These are phyloP conservation scores for Eudyptes chrysolophus DNA, from an alignment of 2,113 vertebrate genomes.

Conservation along the genomic window DNA sequence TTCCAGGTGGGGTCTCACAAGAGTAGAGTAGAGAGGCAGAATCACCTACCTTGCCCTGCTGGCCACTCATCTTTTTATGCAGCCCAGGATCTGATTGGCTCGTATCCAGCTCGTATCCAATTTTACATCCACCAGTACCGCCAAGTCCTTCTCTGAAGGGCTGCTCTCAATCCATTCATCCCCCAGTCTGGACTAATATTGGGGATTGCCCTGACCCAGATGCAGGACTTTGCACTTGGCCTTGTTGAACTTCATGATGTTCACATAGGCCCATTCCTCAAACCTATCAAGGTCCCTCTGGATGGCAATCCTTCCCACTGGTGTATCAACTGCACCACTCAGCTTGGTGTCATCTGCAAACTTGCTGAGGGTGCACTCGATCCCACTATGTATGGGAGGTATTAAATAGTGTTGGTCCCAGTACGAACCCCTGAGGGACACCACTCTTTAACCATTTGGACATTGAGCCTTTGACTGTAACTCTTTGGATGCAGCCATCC, in stretches of 20 bases:
- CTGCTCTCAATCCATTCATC: not conserved
- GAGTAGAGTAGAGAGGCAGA: not conserved
- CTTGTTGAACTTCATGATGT: not conserved
- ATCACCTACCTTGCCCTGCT: not conserved
- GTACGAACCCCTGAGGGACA: not conserved
- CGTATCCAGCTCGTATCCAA: not conserved
- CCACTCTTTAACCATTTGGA: not conserved
- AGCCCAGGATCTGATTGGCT: not conserved
- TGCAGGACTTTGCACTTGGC: not conserved
- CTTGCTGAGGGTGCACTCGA: no score
- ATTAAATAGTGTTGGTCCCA: not conserved
- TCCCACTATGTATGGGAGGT: not conserved
- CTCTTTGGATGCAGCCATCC: not conserved
- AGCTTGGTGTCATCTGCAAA: not conserved
- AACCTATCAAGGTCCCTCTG: not conserved
- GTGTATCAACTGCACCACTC: not conserved
- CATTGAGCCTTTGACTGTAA: not conserved
- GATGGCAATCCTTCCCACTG: not conserved
- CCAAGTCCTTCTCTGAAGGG: not conserved
- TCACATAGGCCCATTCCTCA: not conserved
- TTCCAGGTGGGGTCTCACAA: not conserved
- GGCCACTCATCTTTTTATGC: not conserved
- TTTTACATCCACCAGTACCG: not conserved
- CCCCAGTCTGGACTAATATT: not conserved
- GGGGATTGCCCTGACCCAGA: not conserved